A percentile compares a stretch with the other conserved stretches of the same genome.
Evolutionary conservation across 2,797 vertebrate genomes (phyloP).

Genomic region (Sandelia bainsii): DNA sequence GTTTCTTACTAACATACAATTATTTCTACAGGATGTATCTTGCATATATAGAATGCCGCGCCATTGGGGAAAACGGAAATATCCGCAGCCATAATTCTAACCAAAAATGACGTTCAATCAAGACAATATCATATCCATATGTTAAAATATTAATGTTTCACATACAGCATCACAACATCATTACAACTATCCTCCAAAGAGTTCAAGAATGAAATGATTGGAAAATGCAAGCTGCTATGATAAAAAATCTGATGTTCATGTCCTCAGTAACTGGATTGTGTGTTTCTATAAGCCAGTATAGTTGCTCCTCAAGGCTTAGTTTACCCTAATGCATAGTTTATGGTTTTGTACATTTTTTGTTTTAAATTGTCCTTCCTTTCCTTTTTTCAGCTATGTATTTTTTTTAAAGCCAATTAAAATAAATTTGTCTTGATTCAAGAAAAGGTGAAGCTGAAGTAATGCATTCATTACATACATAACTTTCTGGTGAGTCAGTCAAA

Average conservation of each 20-base stretch:
- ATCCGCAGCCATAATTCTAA: background rate
- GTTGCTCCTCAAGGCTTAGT: background rate
- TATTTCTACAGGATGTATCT: background rate
- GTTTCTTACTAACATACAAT: background rate
- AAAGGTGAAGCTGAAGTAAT: conserved; percentile 14
- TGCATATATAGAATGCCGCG: background rate
- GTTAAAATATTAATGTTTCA: background rate
- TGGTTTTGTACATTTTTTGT: background rate
- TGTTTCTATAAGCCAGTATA: background rate
- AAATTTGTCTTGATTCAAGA: conserved; percentile 24
- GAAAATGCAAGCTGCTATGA: background rate
- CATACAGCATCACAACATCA: background rate
- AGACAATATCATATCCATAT: too few species aligned
- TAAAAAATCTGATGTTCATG: background rate
- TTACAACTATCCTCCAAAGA: background rate
- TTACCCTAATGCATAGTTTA: background rate
- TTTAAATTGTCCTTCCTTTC: background rate
- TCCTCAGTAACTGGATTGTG: conserved; percentile 4
- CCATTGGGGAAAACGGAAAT: background rate
- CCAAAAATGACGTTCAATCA: background rate
- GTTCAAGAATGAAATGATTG: background rate
- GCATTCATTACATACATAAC: conserved; percentile 39
- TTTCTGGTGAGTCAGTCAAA: conserved; percentile 45
- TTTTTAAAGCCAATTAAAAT: conserved; percentile 22
- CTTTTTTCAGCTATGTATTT: background rate